phyloP scores from a whole-genome alignment of 1,140 invertebrate species.

The Andrena cerasifolii region DNA sequence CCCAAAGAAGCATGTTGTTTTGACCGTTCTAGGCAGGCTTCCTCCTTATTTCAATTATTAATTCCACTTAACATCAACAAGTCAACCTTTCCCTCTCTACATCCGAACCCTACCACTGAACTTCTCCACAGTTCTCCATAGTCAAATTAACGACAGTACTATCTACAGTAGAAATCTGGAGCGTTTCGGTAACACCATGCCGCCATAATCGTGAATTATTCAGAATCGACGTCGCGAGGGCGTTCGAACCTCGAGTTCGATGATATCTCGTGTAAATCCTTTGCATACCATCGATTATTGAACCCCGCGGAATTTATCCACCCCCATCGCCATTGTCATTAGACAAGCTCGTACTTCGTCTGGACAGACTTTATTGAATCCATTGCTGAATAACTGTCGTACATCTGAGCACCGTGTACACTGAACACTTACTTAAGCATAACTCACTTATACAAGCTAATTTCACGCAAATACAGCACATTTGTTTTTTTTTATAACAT shows the following conservation, averaged over 20 bases:
- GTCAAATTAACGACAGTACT: no score
- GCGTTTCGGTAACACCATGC: background rate
- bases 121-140: no score
- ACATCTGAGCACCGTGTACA: background rate
- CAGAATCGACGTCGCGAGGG: background rate
- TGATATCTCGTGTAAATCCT: background rate
- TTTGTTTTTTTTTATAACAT: background rate
- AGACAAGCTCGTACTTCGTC: background rate
- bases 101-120: no score
- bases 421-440: background rate
- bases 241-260: background rate
- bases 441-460: background rate
- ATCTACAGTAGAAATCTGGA: background rate
- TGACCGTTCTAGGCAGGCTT: no score
- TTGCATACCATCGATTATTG: background rate
- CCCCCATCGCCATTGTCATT: background rate
- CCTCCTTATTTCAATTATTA: no score
- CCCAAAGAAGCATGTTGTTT: no score
- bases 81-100: no score
- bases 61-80: no score
- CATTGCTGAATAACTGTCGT: background rate
- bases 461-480: background rate
- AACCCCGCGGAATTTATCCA: background rate
- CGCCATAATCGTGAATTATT: background rate
- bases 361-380: constrained; percentile 21